Base-by-base conservation (phyloP, 2,888 invertebrate genomes). In the Asteroscopus sphinx region DNA sequence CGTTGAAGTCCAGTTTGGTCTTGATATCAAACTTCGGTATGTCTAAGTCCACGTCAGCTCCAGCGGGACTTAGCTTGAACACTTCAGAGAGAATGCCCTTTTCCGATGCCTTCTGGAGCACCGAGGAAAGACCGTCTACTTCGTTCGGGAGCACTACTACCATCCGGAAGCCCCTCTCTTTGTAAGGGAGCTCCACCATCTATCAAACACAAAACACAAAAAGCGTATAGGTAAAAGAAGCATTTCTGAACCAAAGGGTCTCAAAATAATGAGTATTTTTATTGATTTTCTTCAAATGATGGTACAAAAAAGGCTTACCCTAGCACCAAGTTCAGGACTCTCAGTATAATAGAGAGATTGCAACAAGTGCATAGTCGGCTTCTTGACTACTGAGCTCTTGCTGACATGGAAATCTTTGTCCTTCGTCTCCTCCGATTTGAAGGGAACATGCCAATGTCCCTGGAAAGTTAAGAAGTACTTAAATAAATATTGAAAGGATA, bases 381-480 rank as follows among this genome's bases (percentile, higher is more conserved):
- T 88, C 73, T 86, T 77, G 8, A 86, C 82, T 2, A 68, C 70
- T 0, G 65, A 77, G 0, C 59, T 36, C 30, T 67, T 72, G 64
- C 64, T 77, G 3, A 83, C 67, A 64, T 83, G 68, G 79, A 88
- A 88, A 45, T 87, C 80, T 51, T 82, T 79, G 1, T 86, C 85
- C 44, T 65, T 64, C 0, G 88, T 88, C 5, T 74, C 52, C 11
- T 39, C 36, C 4, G 81, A 77, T 16, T 83, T 63, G 62, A 88
- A 88, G 0, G 87, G 87, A 1, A 86, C 82, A 25, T 83, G 77
- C 87, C 87, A 88, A 40, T 87, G 87, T 6, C 87, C 87, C 88
- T 87, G 73, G 3, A 61, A 70, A 46, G 55, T 11, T 11, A 35
- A 44, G 1, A 26, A 16, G 25, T 26, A 41, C n/a, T 32, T 2